Percentiles rank a stretch among this genome's conserved stretches.
phyloP scores from a whole-genome alignment of 2,888 invertebrate genomes.

The Drosophila yooni region DNA sequence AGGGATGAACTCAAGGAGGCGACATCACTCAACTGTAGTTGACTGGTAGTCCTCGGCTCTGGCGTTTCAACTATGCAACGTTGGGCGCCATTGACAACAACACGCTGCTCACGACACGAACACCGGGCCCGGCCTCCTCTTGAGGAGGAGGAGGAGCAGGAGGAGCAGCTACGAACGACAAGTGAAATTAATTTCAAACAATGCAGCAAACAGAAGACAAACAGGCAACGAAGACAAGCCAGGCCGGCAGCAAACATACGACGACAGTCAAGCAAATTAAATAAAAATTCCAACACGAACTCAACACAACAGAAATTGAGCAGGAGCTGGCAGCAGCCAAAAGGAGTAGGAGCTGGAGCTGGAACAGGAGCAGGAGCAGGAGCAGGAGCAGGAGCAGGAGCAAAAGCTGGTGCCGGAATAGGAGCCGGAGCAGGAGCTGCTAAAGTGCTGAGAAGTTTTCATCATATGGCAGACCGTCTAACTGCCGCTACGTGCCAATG shows the following conservation, averaged over 20 bases:
- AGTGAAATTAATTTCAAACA: constrained; percentile 81
- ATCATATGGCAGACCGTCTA: constrained; percentile 56
- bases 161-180: constrained; percentile 51
- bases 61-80: constrained; percentile 64
- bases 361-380: constrained; percentile 3
- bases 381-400: constrained; percentile 1
- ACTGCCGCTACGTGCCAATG: constrained; percentile 58
- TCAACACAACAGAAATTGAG: constrained; percentile 40
- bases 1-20: background rate
- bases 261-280: constrained; percentile 72
- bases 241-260: constrained; percentile 40
- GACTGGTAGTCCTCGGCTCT: constrained; percentile 37
- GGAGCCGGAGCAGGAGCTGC: constrained; percentile 6
- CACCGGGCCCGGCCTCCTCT: constrained; percentile 13
- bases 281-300: constrained; percentile 74
- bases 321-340: constrained; percentile 21
- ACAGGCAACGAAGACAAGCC: constrained; percentile 8
- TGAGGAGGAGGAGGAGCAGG: constrained; percentile 18
- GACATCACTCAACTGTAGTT: constrained; percentile 48
- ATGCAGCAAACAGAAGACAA: constrained; percentile 76
- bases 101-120: constrained; percentile 64
- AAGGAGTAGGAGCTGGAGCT: constrained; percentile 1
- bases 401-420: background rate
- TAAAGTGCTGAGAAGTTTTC: constrained; percentile 44
- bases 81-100: constrained; percentile 72